Conservation (phyloP, 2,113 vertebrate genomes). For the Hucho hucho region DNA sequence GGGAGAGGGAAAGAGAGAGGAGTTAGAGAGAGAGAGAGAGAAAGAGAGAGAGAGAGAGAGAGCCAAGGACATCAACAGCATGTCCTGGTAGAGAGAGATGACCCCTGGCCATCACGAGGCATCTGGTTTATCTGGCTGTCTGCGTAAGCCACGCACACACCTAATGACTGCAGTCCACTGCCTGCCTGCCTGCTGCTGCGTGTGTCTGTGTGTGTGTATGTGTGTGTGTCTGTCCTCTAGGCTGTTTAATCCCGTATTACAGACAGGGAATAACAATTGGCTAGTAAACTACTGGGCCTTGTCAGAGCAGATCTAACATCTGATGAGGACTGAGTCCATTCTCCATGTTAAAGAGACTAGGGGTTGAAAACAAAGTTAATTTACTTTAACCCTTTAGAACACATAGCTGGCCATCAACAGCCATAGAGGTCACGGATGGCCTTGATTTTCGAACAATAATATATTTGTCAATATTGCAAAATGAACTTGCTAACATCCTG, state of each 20-base stretch:
- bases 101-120: slow-evolving; percentile 79
- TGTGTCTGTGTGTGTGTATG: too few species aligned
- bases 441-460: too few species aligned
- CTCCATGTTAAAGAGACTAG: slow-evolving; percentile 36
- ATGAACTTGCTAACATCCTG: too few species aligned
- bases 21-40: slow-evolving; percentile 70
- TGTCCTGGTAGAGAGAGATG: slow-evolving; percentile 67
- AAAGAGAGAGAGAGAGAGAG: slow-evolving; percentile 48
- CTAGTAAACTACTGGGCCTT: slow-evolving; percentile 52
- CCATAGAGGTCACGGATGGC: too few species aligned
- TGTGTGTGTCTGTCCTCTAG: slow-evolving; percentile 51
- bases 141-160: slow-evolving; percentile 71
- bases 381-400: too few species aligned
- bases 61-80: slow-evolving; percentile 73
- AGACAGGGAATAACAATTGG: slow-evolving; percentile 69
- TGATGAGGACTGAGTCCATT: slow-evolving; percentile 37
- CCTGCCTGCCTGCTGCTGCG: too few species aligned
- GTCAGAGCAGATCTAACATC: slow-evolving; percentile 46
- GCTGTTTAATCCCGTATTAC: slow-evolving; percentile 71
- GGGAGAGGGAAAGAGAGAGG: slow-evolving; percentile 64
- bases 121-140: slow-evolving; percentile 75
- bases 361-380: slow-evolving; percentile 23
- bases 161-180: slow-evolving; percentile 65
- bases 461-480: too few species aligned
- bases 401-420: too few species aligned